Evolutionary conservation across 2,113 vertebrate species (phyloP).

Genomic region (Miniopterus natalensis): DNA sequence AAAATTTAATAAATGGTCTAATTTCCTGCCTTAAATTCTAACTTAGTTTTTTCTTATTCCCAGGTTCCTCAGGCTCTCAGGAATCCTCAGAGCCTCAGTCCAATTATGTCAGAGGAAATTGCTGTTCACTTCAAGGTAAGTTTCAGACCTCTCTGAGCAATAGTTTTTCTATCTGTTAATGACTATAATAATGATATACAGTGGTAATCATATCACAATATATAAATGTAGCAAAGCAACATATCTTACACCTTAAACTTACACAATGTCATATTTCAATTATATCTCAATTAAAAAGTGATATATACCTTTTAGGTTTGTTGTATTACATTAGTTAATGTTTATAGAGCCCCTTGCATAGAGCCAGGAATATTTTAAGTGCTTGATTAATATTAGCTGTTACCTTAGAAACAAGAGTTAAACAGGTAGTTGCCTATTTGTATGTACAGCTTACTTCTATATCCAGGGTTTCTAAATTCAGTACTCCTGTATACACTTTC

Average conservation of each 20-base stretch:
- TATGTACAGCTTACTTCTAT: background rate
- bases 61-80: background rate
- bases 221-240: background rate
- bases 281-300: background rate
- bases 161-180: background rate
- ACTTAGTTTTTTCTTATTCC: background rate
- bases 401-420: slow-evolving; percentile 4
- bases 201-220: background rate
- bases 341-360: background rate
- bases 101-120: slow-evolving; percentile 19
- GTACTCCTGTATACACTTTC: background rate
- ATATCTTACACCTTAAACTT: background rate
- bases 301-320: background rate
- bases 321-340: background rate
- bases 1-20: slow-evolving; percentile 16
- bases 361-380: background rate
- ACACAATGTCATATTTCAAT: background rate
- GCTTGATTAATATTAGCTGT: background rate
- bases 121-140: background rate
- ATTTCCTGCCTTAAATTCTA: slow-evolving; percentile 4
- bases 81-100: background rate
- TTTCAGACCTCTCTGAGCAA: background rate
- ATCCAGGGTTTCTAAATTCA: slow-evolving; percentile 18
- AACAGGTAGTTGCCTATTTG: background rate
- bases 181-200: background rate